phyloP scores from a whole-genome alignment of 1,140 invertebrate species.

The Hyphantria cunea region DNA sequence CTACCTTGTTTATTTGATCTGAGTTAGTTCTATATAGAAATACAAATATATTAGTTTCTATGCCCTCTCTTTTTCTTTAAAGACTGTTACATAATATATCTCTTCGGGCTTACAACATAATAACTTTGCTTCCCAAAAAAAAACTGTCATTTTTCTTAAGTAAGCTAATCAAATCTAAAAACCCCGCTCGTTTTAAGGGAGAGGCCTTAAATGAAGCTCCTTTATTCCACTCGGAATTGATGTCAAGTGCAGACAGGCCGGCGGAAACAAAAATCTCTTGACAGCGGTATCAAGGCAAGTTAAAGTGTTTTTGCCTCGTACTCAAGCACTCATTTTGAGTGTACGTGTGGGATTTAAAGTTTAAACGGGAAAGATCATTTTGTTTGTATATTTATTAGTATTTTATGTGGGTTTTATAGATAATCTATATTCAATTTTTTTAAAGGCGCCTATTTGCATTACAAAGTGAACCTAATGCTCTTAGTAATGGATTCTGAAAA shows the following conservation, averaged over 20 bases:
- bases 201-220: conserved; percentile 26
- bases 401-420: background rate
- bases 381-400: conserved; percentile 3
- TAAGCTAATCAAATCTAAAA: conserved; percentile 33
- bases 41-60: too few species aligned
- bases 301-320: conserved; percentile 23
- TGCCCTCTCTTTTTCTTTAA: too few species aligned
- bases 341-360: conserved; percentile 12
- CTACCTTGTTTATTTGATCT: too few species aligned
- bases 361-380: conserved; percentile 24
- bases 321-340: conserved; percentile 6
- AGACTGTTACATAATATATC: too few species aligned
- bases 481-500: too few species aligned
- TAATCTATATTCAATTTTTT: too few species aligned
- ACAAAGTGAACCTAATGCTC: too few species aligned
- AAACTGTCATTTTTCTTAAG: conserved; percentile 5
- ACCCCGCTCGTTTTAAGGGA: conserved; percentile 16
- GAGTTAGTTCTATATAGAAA: too few species aligned
- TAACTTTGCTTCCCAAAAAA: background rate
- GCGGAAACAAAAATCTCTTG: conserved; percentile 32
- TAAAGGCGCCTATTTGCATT: too few species aligned
- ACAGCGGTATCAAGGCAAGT: conserved; percentile 26
- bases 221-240: conserved; percentile 26
- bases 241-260: conserved; percentile 27
- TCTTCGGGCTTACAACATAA: background rate